Evolutionary conservation across 30 jellyfish, hydroid and myxozoan species (phyloP).

Genomic region (Mastigias papua): DNA sequence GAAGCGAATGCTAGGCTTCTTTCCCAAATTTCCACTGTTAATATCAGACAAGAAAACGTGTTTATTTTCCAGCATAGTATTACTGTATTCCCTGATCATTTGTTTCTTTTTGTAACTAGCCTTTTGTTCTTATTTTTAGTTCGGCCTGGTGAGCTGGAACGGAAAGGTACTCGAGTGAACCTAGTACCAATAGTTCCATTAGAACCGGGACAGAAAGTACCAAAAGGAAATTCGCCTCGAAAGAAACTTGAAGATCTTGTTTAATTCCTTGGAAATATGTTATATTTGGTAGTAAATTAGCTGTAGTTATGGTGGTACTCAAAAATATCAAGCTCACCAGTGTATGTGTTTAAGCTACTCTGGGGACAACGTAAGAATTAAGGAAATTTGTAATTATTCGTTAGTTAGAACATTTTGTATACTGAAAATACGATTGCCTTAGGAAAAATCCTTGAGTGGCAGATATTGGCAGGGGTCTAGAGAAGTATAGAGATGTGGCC

Average conservation of each 20-base stretch:
- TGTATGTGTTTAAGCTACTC: background rate
- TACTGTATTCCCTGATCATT: background rate
- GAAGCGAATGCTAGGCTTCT: no score
- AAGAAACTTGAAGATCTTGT: slow-evolving; percentile 53
- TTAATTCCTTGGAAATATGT: background rate
- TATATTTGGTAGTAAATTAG: background rate
- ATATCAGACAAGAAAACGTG: no score
- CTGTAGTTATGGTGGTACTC: slow-evolving; percentile 2
- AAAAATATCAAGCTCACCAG: background rate
- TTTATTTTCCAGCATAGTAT: no score
- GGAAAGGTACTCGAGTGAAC: slow-evolving; percentile 91
- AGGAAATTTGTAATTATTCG: slow-evolving; percentile 7
- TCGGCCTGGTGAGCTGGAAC: slow-evolving; percentile 85
- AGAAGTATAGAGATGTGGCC: no score
- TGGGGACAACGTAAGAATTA: background rate
- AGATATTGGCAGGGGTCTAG: no score
- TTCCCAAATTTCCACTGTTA: no score
- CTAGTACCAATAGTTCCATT: slow-evolving; percentile 82
- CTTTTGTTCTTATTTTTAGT: slow-evolving; percentile 9
- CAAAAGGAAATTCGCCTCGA: slow-evolving; percentile 57
- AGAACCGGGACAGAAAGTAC: slow-evolving; percentile 88
- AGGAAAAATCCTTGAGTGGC: no score
- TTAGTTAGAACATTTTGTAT: slow-evolving; percentile 23
- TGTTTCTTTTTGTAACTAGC: background rate
- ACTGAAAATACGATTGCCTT: no score